Base-by-base conservation (phyloP, 1,140 invertebrate genomes). In the Ylistrum balloti region DNA sequence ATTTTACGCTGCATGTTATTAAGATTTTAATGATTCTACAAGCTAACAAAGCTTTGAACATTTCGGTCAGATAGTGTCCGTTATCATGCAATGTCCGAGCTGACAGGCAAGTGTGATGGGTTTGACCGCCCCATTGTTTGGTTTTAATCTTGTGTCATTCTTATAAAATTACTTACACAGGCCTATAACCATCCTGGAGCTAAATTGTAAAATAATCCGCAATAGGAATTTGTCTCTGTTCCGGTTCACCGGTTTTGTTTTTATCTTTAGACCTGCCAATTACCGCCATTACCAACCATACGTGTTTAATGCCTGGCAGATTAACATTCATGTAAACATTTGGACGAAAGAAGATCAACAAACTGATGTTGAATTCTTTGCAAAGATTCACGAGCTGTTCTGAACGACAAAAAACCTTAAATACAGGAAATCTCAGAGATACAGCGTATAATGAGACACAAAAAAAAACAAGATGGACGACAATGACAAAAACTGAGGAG, bases 201-300 rank as follows among this genome's bases (percentile, higher is more conserved):
- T 56, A 56, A 56, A 56, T 56, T 22, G 45, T 56, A 56, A 56
- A 20, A 3, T 56, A 56, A 56, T 56, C 45, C 45, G 45, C 45
- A 56, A 56, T 56, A 56, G 45, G 20, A 56, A 56, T 56, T 11
- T 11, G 45, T 56, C 45, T 17, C 45, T 11, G 45, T 56, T 56
- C 13, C 45, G 45, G 45, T 11, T 56, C 45, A 56, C 15, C 20
- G 45, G 22, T 56, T 56, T 56, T 56, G 45, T 56, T 56, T 56
- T 56, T 56, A 56, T 56, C 45, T 56, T 56, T 56, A 56, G 9
- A 56, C 45, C 45, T 56, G 45, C 45, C 45, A 56, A 56, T 56
- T 56, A 56, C 35, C 13, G 35, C 45, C 9, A 56, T 56, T 56
- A 56, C 35, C 13, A 13, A 20, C 45, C 45, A 56, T 56, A 17